Evolutionary conservation across 2,113 vertebrate genomes (phyloP).

Genomic region (Phalacrocorax aristotelis): DNA sequence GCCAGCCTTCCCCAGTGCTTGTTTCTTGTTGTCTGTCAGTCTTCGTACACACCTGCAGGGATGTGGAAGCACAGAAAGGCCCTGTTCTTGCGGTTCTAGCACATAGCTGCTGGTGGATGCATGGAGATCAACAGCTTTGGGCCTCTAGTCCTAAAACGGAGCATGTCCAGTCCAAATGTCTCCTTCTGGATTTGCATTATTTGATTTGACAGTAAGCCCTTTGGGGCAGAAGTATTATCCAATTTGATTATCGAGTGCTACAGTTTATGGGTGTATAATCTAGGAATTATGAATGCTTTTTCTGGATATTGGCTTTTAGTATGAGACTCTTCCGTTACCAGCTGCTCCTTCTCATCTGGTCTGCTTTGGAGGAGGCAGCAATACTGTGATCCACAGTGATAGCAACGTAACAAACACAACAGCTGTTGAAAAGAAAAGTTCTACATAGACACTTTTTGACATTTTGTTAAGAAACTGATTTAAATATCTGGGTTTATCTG

Average conservation of each 20-base stretch:
- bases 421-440: not conserved
- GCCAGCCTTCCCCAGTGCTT: not conserved
- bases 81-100: not conserved
- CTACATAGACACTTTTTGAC: not conserved
- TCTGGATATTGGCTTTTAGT: conserved; percentile 30
- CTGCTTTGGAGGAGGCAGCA: not conserved
- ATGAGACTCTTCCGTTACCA: not conserved
- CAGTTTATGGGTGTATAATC: not conserved
- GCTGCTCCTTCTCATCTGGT: conserved; percentile 45
- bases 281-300: not conserved
- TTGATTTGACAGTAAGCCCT: not conserved
- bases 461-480: conserved; percentile 29
- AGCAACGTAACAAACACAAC: not conserved
- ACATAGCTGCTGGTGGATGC: not conserved
- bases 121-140: not conserved
- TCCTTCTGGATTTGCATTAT: not conserved
- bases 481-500: conserved; percentile 19
- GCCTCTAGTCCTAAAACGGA: not conserved
- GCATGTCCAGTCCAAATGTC: not conserved
- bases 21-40: accelerated
- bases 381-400: not conserved
- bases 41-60: accelerated
- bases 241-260: not conserved
- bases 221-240: not conserved
- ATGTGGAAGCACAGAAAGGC: not conserved